These are phyloP conservation scores for Mustela lutreola DNA, from an alignment of 2,113 vertebrate species.

Conservation along the genomic window DNA sequence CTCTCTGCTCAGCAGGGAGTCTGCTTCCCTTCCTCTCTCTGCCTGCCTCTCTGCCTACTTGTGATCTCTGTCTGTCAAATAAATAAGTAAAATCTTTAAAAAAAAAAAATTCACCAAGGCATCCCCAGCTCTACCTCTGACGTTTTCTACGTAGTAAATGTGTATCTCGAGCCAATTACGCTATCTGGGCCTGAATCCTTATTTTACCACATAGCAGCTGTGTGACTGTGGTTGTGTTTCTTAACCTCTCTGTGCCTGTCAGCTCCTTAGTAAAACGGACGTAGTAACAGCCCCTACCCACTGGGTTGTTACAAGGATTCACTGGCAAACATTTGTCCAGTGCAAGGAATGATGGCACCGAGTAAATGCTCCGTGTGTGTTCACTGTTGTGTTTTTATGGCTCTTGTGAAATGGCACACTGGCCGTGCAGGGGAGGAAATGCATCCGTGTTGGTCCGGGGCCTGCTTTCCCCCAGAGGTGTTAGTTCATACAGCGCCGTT, in stretches of 20 bases:
- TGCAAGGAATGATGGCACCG: background rate
- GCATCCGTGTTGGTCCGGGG: background rate
- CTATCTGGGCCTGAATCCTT: background rate
- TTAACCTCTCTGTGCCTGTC: constrained; percentile 19
- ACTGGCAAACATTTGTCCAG: background rate
- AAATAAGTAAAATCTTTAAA: background rate
- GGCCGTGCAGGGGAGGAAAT: background rate
- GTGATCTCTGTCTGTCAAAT: no score
- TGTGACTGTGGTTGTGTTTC: background rate
- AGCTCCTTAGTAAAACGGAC: background rate
- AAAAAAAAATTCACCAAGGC: background rate
- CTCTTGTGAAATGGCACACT: background rate
- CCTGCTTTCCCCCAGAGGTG: background rate
- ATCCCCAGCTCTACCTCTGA: background rate
- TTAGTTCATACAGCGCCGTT: fast-evolving
- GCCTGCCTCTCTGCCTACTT: no score
- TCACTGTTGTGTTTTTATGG: background rate
- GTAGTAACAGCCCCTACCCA: background rate
- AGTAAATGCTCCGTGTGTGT: background rate
- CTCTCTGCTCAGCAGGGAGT: no score
- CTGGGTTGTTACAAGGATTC: background rate
- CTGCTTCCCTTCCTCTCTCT: no score
- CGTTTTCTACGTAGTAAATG: background rate
- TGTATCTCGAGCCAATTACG: background rate
- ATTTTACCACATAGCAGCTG: background rate